Conservation (phyloP, 1,140 invertebrate genomes). For the Tribolium castaneum region DNA sequence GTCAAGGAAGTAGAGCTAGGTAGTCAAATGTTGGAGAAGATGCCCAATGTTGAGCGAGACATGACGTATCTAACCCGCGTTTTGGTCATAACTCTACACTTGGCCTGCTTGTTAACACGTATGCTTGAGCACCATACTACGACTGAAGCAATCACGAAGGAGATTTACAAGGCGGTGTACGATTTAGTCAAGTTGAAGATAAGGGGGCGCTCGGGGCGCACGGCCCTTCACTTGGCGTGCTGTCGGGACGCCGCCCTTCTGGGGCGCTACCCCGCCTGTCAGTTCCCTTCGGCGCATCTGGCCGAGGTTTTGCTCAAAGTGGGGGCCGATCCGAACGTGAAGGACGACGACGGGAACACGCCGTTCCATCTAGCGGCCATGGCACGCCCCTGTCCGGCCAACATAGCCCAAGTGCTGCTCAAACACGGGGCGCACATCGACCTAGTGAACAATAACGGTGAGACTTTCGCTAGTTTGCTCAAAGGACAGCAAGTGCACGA, state of each 20-base stretch:
- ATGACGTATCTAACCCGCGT: conserved; percentile 83
- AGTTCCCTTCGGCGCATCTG: conserved; percentile 80
- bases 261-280: conserved; percentile 78
- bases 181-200: conserved; percentile 81
- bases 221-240: conserved; percentile 87
- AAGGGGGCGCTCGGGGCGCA: conserved; percentile 74
- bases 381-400: conserved; percentile 72
- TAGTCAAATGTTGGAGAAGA: conserved; percentile 66
- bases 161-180: conserved; percentile 75
- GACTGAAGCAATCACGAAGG: conserved; percentile 66
- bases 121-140: conserved; percentile 68
- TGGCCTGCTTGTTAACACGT: conserved; percentile 81
- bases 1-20: conserved; percentile 76
- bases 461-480: conserved; percentile 80
- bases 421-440: conserved; percentile 88
- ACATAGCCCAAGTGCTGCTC: conserved; percentile 77
- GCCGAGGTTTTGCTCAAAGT: conserved; percentile 83
- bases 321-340: conserved; percentile 82
- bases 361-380: conserved; percentile 82
- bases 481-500: conserved; percentile 71
- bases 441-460: conserved; percentile 81
- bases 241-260: conserved; percentile 67
- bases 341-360: conserved; percentile 84
- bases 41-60: conserved; percentile 76
- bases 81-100: conserved; percentile 86